Evolutionary conservation across 2,888 invertebrate genomes (phyloP).

Genomic region (Perizoma flavofasciatum): DNA sequence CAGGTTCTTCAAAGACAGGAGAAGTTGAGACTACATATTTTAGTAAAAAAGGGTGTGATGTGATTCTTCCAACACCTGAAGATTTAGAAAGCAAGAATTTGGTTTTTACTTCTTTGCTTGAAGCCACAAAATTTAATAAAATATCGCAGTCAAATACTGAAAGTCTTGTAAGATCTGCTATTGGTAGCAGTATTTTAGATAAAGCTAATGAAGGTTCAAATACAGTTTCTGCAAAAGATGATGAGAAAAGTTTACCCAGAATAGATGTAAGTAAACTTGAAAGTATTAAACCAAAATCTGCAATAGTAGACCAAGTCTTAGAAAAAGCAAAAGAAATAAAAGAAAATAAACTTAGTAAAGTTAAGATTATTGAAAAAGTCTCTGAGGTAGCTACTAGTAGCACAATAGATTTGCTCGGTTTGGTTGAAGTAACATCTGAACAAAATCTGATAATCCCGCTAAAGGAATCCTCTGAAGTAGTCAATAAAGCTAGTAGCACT

Average conservation of each 20-base stretch:
- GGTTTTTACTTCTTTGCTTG: background rate
- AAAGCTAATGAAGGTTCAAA: constrained; percentile 2
- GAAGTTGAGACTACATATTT: constrained; percentile 2
- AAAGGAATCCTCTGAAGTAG: constrained; percentile 7
- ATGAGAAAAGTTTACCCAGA: background rate
- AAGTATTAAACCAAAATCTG: constrained; percentile 6
- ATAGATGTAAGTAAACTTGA: constrained; percentile 6
- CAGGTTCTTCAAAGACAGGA: background rate
- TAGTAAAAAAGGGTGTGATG: background rate
- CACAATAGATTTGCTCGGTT: constrained; percentile 2
- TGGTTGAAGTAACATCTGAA: background rate
- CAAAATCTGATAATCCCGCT: background rate
- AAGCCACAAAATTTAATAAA: background rate
- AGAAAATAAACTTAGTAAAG: constrained; percentile 9
- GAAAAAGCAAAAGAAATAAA: constrained; percentile 5
- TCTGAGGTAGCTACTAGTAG: constrained; percentile 2
- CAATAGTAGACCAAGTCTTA: background rate
- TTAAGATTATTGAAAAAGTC: constrained; percentile 7
- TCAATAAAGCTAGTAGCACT: constrained; percentile 7
- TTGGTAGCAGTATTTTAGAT: constrained; percentile 5
- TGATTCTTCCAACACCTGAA: background rate
- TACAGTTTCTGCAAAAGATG: constrained; percentile 4
- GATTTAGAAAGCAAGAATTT: constrained; percentile 3
- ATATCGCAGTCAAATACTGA: constrained; percentile 4
- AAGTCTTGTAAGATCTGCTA: background rate